phyloP scores from a whole-genome alignment of 1,140 invertebrate genomes.

The Ptiloglossa arizonensis region DNA sequence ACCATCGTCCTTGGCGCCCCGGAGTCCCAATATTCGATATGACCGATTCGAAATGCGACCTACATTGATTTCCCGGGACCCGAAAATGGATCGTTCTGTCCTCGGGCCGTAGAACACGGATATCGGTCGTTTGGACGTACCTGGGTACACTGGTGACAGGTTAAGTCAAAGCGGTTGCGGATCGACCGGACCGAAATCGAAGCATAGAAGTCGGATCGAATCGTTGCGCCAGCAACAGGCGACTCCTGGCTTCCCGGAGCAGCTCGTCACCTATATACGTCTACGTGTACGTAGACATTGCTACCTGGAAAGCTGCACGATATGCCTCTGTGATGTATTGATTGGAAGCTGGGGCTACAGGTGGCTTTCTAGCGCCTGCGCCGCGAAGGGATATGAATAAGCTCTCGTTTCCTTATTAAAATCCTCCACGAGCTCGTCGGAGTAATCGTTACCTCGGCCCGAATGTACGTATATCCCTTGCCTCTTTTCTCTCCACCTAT shows the following conservation, averaged over 20 bases:
- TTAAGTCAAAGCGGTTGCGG: neutral
- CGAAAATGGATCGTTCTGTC: neutral
- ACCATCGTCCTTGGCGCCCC: neutral
- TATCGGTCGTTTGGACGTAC: conserved; percentile 15
- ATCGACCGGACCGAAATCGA: conserved; percentile 32
- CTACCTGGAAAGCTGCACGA: conserved; percentile 57
- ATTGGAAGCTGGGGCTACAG: conserved; percentile 72
- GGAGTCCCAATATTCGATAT: neutral
- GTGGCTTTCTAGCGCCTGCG: conserved; percentile 70
- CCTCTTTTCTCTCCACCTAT: neutral
- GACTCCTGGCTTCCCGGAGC: conserved; percentile 42
- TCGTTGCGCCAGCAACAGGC: conserved; percentile 58
- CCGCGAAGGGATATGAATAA: conserved; percentile 64
- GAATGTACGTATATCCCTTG: conserved; percentile 8
- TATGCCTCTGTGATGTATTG: conserved; percentile 66
- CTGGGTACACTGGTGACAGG: neutral
- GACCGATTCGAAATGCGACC: neutral
- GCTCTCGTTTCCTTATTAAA: conserved; percentile 68
- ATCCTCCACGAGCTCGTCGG: conserved; percentile 55
- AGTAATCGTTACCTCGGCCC: conserved; percentile 55
- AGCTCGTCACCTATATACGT: conserved; percentile 5
- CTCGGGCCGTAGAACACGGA: conserved; percentile 17
- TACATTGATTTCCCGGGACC: neutral
- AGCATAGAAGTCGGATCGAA: neutral
- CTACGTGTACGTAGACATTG: conserved; percentile 50